Evolutionary conservation across 2,888 invertebrate species (phyloP), one percentile per base, ranked within the genome.

Genomic region (Pollenia angustigena): DNA sequence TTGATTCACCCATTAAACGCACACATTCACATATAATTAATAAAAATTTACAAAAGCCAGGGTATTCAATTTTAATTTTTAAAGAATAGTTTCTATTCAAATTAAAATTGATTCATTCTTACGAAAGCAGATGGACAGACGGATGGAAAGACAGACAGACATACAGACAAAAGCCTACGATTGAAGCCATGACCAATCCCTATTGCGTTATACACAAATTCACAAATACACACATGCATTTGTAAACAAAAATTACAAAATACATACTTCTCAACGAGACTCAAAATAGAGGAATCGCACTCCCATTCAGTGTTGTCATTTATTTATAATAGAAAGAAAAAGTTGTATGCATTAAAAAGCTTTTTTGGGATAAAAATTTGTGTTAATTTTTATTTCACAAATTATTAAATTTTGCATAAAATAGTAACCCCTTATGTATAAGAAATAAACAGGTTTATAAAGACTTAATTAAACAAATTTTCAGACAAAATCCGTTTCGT

Each of bases 81-180:
- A 71, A 79, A 60, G 68, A 80, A 84, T 79, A 75, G 54, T 85
- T 84, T 80, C 60, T 85, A 69, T 74, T 80, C 44, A 85, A 85
- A 83, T 52, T 72, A 79, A 69, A 84, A 79, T 84, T 84, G 64
- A 84, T 84, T 84, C 78, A 84, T 84, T 79, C 78, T 79, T 72
- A 52, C 4, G 60, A 76, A 74, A 79, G 66, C 60, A 79, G 60
- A 84, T 79, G 40, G 46, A 56, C 54, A 18, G 64, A 44, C 62
- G 18, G 12, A 52, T 2, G 7, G 12, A n/a, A 11, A 56, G 11
- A 44, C 48, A n/a, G n/a, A 50, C 56, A 50, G 71, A 48, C 72
- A 58, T 23, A 50, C 72, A 62, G 48, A 66, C 48, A 60, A 60
- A 74, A 72, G 66, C 66, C 54, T 84, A 79, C 66, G 66, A 68